A percentile compares a stretch with the other conserved stretches of the same genome.
Conservation (phyloP, 2,888 invertebrate species). For the Pseudoips prasinana region DNA sequence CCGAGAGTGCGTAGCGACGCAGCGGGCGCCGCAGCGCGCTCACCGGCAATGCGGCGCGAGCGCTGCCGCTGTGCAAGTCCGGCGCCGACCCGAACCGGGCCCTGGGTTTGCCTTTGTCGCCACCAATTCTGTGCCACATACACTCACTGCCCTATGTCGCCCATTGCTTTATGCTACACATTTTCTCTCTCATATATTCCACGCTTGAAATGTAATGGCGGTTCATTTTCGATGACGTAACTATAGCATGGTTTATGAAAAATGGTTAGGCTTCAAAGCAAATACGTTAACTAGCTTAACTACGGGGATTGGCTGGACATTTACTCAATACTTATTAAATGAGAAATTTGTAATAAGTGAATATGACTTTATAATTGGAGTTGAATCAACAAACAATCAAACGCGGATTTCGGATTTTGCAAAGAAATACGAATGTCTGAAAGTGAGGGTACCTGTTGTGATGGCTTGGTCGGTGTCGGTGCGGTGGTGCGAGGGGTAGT, state of each 20-base stretch:
- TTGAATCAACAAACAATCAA: no score
- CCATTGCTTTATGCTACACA: constrained; percentile 17
- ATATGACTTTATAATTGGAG: no score
- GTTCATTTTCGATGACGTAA: no score
- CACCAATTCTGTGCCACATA: constrained; percentile 58
- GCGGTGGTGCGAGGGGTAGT: constrained; percentile 63
- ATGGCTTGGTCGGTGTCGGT: constrained; percentile 59
- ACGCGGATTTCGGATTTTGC: no score
- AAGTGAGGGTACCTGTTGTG: constrained; percentile 56
- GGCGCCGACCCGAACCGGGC: constrained; percentile 83
- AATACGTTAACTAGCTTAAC: constrained; percentile 11
- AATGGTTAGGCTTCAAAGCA: no score
- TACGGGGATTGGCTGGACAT: constrained; percentile 18
- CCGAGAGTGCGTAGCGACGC: constrained; percentile 90
- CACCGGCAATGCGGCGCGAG: constrained; percentile 58
- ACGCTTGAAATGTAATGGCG: no score
- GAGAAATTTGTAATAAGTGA: not conserved
- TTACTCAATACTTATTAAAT: not conserved
- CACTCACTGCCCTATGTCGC: constrained; percentile 45
- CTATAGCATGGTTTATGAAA: no score
- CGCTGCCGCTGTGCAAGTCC: constrained; percentile 72
- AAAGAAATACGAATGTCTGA: no score
- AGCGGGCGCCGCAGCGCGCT: constrained; percentile 76
- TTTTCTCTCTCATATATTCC: constrained; percentile 2
- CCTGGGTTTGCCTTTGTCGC: constrained; percentile 50